Percentiles rank a stretch among this genome's conserved stretches.
Evolutionary conservation across 2,797 vertebrate species (phyloP).

Genomic region (Thalassophryne amazonica): DNA sequence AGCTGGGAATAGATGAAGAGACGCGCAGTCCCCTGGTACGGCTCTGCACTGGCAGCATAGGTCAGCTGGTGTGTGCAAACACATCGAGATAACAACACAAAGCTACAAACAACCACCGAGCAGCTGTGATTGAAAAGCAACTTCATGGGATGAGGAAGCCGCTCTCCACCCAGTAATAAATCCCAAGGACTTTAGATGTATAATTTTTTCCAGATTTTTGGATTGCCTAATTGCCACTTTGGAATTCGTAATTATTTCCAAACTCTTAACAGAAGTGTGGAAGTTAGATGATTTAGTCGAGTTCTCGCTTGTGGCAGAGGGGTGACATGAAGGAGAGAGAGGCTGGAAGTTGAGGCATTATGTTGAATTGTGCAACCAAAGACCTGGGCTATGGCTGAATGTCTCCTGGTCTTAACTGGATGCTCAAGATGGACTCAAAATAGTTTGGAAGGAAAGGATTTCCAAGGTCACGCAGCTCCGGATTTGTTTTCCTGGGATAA

Average conservation of each 20-base stretch:
- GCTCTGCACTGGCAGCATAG: neutral
- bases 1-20: slow-evolving; percentile 39
- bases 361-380: slow-evolving; percentile 18
- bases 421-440: slow-evolving; percentile 7
- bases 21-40: slow-evolving; percentile 16
- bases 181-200: slow-evolving; percentile 11
- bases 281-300: slow-evolving; percentile 23
- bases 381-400: slow-evolving; percentile 12
- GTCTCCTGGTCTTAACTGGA: slow-evolving; percentile 29
- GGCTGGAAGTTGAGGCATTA: slow-evolving; percentile 25
- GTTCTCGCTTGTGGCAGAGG: slow-evolving; percentile 12
- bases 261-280: slow-evolving; percentile 32
- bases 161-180: slow-evolving; percentile 20
- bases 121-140: slow-evolving; percentile 31
- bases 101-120: slow-evolving; percentile 41
- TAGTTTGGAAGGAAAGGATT: slow-evolving; percentile 8
- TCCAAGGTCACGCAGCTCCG: slow-evolving; percentile 11
- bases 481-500: slow-evolving; percentile 5
- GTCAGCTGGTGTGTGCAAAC: slow-evolving; percentile 35
- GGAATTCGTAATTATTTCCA: slow-evolving; percentile 53
- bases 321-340: slow-evolving; percentile 36
- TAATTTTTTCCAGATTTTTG: slow-evolving; percentile 63
- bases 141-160: slow-evolving; percentile 31
- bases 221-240: slow-evolving; percentile 62
- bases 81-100: slow-evolving; percentile 30